Evolutionary conservation across 1,140 invertebrate genomes (phyloP).

Genomic region (Maconellicoccus hirsutus): DNA sequence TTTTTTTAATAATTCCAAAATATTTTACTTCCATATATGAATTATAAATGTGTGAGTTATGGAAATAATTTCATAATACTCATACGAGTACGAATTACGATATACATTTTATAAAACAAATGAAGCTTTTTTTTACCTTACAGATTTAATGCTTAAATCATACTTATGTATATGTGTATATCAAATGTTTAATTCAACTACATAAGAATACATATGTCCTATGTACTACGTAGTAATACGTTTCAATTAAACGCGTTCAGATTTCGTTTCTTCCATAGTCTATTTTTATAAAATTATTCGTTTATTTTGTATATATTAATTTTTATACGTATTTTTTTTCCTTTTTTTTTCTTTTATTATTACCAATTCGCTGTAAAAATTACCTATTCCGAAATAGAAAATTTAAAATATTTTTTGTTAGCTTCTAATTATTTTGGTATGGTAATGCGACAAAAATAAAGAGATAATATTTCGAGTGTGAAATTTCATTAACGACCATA

Average conservation of each 20-base stretch:
- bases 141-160: not conserved
- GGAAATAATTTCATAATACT: too few relatives aligned
- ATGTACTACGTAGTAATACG: not conserved
- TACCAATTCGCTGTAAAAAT: not conserved
- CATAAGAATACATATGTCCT: too few relatives aligned
- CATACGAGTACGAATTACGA: too few relatives aligned
- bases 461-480: too few relatives aligned
- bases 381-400: not conserved
- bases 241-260: not conserved
- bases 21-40: not conserved
- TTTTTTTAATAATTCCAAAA: not conserved
- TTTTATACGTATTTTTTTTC: not conserved
- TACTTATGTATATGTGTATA: not conserved
- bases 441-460: too few relatives aligned
- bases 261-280: not conserved
- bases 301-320: not conserved
- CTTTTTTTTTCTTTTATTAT: not conserved
- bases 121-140: not conserved
- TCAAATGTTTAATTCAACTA: too few relatives aligned
- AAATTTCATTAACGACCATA: too few relatives aligned
- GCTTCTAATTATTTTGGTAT: too few relatives aligned
- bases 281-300: not conserved
- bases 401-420: not conserved
- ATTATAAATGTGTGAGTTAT: not conserved
- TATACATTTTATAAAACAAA: not conserved